phyloP scores from a whole-genome alignment of 2,888 invertebrate species.

The Notodonta dromedarius region DNA sequence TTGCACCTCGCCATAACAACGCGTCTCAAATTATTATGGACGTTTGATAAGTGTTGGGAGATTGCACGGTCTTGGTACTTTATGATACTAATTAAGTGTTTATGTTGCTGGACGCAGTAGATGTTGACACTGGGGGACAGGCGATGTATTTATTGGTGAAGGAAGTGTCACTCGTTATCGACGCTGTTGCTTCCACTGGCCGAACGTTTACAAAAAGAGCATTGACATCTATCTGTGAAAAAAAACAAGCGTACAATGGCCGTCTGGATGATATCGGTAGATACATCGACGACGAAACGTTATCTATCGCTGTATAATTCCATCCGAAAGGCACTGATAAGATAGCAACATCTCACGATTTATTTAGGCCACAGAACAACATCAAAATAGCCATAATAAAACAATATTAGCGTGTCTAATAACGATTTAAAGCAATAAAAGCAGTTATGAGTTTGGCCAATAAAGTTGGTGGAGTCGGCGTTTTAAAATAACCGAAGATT shows the following conservation, averaged over 20 bases:
- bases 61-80: conserved; percentile 80
- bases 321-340: conserved; percentile 58
- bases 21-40: conserved; percentile 85
- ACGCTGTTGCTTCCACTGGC: conserved; percentile 57
- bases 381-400: conserved; percentile 70
- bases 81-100: conserved; percentile 82
- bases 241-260: conserved; percentile 42
- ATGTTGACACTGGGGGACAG: conserved; percentile 59
- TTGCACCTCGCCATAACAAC: conserved; percentile 85
- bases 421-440: conserved; percentile 79
- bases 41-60: conserved; percentile 83
- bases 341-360: conserved; percentile 56
- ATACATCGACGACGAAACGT: conserved; percentile 42
- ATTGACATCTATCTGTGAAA: conserved; percentile 43
- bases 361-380: conserved; percentile 62
- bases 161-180: conserved; percentile 55
- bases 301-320: conserved; percentile 50
- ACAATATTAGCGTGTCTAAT: conserved; percentile 71
- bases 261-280: conserved; percentile 37
- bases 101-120: conserved; percentile 59
- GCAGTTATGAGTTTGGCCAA: conserved; percentile 74
- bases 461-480: conserved; percentile 72
- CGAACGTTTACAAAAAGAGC: conserved; percentile 46
- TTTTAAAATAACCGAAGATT: conserved; percentile 81
- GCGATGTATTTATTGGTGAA: conserved; percentile 53